These are phyloP conservation scores for Nephrocerus scutellatus DNA, from an alignment of 2,888 invertebrate genomes.

Conservation along the genomic window DNA sequence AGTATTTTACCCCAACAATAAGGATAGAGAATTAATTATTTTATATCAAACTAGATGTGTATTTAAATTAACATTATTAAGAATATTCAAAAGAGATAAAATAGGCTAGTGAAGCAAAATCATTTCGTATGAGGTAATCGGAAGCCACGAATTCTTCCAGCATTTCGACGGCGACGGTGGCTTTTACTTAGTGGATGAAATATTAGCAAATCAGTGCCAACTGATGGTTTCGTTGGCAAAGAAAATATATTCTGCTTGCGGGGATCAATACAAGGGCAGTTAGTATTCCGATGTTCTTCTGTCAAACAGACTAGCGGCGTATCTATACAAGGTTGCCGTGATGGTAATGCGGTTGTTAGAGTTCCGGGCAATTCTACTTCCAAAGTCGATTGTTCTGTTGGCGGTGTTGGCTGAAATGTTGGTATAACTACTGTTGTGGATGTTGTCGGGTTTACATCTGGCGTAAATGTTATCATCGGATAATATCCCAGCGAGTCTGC, in stretches of 20 bases:
- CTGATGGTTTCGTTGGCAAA: slow-evolving; percentile 8
- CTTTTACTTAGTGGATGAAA: slow-evolving; percentile 30
- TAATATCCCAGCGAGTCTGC: slow-evolving; percentile 33
- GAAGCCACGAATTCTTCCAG: slow-evolving; percentile 16
- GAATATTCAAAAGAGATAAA: too few species aligned
- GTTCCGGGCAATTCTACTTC: too few species aligned
- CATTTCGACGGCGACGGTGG: slow-evolving; percentile 28
- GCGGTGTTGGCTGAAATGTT: slow-evolving; percentile 15
- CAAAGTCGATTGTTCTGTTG: too few species aligned
- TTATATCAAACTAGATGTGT: background rate
- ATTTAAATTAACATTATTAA: background rate
- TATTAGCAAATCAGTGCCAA: slow-evolving; percentile 35
- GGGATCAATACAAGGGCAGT: slow-evolving; percentile 46
- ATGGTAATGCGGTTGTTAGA: slow-evolving; percentile 19
- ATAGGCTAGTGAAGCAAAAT: too few species aligned
- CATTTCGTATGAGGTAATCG: background rate
- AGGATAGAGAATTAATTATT: too few species aligned
- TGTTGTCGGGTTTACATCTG: slow-evolving; percentile 28
- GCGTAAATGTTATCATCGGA: slow-evolving; percentile 34
- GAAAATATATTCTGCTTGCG: slow-evolving; percentile 26
- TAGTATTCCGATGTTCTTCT: slow-evolving; percentile 34
- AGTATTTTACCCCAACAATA: background rate
- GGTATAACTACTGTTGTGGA: slow-evolving; percentile 14
- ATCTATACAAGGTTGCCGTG: slow-evolving; percentile 32
- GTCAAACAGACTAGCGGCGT: slow-evolving; percentile 38